A percentile compares a stretch with the other conserved stretches of the same genome.
Evolutionary conservation across 2,888 invertebrate genomes (phyloP).

Genomic region (Troides oblongomaculatus): DNA sequence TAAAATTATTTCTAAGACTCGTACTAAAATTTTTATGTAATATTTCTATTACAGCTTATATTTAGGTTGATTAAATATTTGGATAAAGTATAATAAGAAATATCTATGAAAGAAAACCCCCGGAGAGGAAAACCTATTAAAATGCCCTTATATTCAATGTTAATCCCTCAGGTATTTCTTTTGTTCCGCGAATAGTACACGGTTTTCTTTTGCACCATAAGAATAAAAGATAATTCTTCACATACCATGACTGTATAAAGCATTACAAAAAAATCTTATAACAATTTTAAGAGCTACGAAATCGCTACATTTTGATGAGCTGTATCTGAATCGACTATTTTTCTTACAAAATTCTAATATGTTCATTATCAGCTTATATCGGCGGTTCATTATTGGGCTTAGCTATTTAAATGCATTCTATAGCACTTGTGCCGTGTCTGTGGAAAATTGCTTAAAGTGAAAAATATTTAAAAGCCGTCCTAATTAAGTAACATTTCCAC

Average conservation of each 20-base stretch:
- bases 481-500: too few relatives aligned
- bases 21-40: background rate
- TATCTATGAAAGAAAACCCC: conserved; percentile 38
- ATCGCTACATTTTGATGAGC: too few relatives aligned
- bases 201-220: conserved; percentile 50
- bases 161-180: conserved; percentile 55
- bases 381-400: too few relatives aligned
- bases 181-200: conserved; percentile 54
- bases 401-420: too few relatives aligned
- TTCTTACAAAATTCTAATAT: too few relatives aligned
- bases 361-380: too few relatives aligned
- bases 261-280: conserved; percentile 1
- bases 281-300: too few relatives aligned
- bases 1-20: background rate
- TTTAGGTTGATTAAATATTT: conserved; percentile 43
- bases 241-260: conserved; percentile 58
- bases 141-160: conserved; percentile 38
- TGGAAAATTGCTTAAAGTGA: too few relatives aligned
- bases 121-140: conserved; percentile 32
- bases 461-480: too few relatives aligned
- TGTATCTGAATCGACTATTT: too few relatives aligned
- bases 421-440: too few relatives aligned
- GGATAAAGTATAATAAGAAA: conserved; percentile 16
- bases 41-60: conserved; percentile 22
- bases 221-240: conserved; percentile 60